Evolutionary conservation across 2,888 invertebrate species (phyloP).

Genomic region (Epirrhoe tristata): DNA sequence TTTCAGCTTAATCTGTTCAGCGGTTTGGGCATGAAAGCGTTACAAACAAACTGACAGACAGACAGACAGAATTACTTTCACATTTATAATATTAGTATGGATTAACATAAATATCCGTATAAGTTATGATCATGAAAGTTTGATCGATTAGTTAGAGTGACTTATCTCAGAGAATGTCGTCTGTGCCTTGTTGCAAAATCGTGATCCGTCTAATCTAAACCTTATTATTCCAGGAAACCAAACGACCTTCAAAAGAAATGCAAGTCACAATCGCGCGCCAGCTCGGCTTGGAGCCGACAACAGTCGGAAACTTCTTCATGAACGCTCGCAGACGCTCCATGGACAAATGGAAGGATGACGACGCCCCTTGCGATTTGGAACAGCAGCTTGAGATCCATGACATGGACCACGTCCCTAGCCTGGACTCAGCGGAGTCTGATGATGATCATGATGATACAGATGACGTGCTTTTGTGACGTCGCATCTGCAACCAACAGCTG

Average conservation of each 20-base stretch:
- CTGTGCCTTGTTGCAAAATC: too few relatives aligned
- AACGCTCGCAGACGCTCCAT: constrained; percentile 98
- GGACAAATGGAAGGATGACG: constrained; percentile 99
- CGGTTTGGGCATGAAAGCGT: too few relatives aligned
- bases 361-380: constrained; percentile 86
- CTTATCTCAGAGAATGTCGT: too few relatives aligned
- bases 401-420: constrained; percentile 72
- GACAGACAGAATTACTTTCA: too few relatives aligned
- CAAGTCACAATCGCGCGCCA: constrained; percentile 99
- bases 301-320: constrained; percentile 99
- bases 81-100: too few relatives aligned
- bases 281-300: constrained; percentile 97
- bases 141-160: too few relatives aligned
- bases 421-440: constrained; percentile 78
- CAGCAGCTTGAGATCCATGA: constrained; percentile 83
- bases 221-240: constrained; percentile 92
- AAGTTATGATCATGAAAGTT: too few relatives aligned
- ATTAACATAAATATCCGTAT: too few relatives aligned
- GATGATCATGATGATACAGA: constrained; percentile 78
- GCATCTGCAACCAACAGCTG: constrained; percentile 72
- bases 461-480: constrained; percentile 84
- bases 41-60: too few relatives aligned
- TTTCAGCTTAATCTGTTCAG: too few relatives aligned
- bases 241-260: constrained; percentile 99
- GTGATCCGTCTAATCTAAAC: too few relatives aligned